Evolutionary conservation across 2,113 vertebrate species (phyloP).

Genomic region (Charina bottae): DNA sequence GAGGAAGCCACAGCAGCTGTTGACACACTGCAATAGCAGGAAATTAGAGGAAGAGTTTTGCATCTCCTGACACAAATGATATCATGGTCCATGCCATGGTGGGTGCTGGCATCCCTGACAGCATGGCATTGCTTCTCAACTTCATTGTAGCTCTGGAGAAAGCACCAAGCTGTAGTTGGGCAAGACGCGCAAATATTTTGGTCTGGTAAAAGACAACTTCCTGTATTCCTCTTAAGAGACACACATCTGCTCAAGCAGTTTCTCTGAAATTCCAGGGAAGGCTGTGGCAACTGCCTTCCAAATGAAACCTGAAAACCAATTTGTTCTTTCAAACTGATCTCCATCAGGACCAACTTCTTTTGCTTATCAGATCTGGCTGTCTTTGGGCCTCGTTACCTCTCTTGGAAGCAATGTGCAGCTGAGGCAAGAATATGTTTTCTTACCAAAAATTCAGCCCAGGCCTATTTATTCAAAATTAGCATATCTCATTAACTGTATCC

Average conservation of each 20-base stretch:
- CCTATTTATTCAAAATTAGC: constrained; percentile 77
- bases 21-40: not conserved
- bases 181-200: not conserved
- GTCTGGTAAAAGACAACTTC: not conserved
- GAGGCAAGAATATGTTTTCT: constrained; percentile 76
- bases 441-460: constrained; percentile 76
- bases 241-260: not conserved
- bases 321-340: constrained; percentile 59
- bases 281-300: constrained; percentile 38
- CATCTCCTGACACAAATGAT: not conserved
- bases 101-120: not conserved
- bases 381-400: constrained; percentile 59
- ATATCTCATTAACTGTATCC: constrained; percentile 79
- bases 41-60: not conserved
- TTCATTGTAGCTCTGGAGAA: not conserved
- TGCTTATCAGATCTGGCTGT: constrained; percentile 49
- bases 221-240: not conserved
- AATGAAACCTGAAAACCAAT: constrained; percentile 59
- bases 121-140: not conserved
- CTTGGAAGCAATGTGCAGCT: constrained; percentile 58
- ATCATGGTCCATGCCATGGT: not conserved
- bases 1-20: not conserved
- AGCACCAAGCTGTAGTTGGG: not conserved
- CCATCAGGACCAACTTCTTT: constrained; percentile 44
- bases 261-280: constrained; percentile 29